These are phyloP conservation scores for Carlito syrichta DNA, from an alignment of 2,113 vertebrate species.

Conservation along the genomic window DNA sequence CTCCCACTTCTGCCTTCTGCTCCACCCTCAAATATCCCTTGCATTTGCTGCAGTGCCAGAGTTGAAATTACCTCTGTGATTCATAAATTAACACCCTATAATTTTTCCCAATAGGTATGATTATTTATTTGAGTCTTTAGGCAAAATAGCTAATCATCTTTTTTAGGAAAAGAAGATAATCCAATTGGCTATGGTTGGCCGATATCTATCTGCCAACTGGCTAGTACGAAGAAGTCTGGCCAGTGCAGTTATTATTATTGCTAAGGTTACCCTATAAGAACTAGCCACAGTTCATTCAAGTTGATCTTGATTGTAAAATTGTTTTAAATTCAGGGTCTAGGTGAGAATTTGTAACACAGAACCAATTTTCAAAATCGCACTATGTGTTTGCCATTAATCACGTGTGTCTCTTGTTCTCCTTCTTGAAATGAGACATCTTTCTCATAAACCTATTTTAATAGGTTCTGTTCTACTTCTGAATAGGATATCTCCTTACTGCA, in stretches of 20 bases:
- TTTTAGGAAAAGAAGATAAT: not conserved
- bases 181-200: not conserved
- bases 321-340: not conserved
- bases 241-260: not conserved
- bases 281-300: not conserved
- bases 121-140: not conserved
- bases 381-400: not conserved
- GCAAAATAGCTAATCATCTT: not conserved
- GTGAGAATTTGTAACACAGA: not conserved
- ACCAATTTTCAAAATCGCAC: not conserved
- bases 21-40: not conserved
- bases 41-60: not conserved
- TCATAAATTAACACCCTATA: not conserved
- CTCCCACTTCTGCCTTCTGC: not conserved
- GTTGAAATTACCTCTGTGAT: not conserved
- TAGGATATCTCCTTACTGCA: not conserved
- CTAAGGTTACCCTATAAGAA: not conserved
- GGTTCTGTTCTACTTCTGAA: not conserved
- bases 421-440: not conserved
- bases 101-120: not conserved
- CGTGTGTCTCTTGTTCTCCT: not conserved
- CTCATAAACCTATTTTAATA: not conserved
- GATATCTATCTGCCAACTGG: too few relatives aligned
- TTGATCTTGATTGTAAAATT: not conserved
- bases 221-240: not conserved